Percentiles rank a stretch among this genome's conserved stretches.
phyloP scores from a whole-genome alignment of 2,797 vertebrate genomes.

The Danio choprae region DNA sequence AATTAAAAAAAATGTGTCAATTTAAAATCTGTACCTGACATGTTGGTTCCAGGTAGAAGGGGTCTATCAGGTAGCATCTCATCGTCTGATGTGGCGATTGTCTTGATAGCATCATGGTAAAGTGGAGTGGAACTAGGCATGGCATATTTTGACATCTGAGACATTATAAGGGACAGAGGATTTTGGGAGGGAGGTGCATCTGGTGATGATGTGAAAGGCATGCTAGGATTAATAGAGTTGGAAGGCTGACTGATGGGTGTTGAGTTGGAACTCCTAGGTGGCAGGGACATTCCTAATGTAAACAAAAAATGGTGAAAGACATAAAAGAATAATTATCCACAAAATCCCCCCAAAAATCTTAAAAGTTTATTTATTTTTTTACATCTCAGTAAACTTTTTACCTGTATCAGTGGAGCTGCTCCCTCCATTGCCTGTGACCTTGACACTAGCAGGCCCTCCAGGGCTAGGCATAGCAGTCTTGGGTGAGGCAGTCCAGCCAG shows the following conservation, averaged over 20 bases:
- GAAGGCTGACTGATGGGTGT: conserved; percentile 85
- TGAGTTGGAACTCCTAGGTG: conserved; percentile 86
- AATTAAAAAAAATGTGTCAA: too few relatives aligned
- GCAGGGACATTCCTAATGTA: conserved; percentile 76
- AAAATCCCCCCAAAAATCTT: too few relatives aligned
- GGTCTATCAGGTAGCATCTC: conserved; percentile 93
- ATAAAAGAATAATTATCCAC: not conserved
- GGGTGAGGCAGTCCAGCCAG: conserved; percentile 87
- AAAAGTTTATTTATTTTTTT: not conserved
- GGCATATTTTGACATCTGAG: conserved; percentile 99
- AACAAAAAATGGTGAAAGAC: conserved; percentile 26
- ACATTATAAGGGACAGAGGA: conserved; percentile 97
- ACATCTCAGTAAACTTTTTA: conserved; percentile 63
- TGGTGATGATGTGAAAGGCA: conserved; percentile 90
- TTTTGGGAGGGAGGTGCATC: conserved; percentile 90
- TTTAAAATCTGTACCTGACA: conserved; percentile 81
- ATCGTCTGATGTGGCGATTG: conserved; percentile 96
- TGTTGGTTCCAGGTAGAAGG: conserved; percentile 87
- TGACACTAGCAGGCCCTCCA: conserved; percentile 79
- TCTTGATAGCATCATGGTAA: conserved; percentile 99
- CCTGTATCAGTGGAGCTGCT: conserved; percentile 86
- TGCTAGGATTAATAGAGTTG: conserved; percentile 84
- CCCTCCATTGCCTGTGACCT: conserved; percentile 76
- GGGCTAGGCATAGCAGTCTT: conserved; percentile 93
- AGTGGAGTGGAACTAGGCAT: conserved; percentile 97